Percentiles rank a stretch among this genome's conserved stretches.
Evolutionary conservation across 1,140 invertebrate species (phyloP).

Genomic region (Arctopsyche grandis): DNA sequence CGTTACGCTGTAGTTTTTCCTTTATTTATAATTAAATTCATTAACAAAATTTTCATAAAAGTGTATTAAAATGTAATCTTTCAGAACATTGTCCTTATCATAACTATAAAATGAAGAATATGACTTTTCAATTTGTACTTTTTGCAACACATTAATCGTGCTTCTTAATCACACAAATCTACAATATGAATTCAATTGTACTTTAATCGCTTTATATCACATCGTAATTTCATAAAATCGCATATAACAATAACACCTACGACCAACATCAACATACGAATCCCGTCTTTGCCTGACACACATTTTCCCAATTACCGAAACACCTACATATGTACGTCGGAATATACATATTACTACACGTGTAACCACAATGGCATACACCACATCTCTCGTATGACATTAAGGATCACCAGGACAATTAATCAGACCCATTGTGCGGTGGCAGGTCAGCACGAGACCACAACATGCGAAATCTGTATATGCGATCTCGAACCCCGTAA

Average conservation of each 20-base stretch:
- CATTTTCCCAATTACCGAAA: neutral
- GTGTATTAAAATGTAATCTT: too few relatives aligned
- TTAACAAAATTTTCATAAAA: too few relatives aligned
- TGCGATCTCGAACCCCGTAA: slow-evolving; percentile 46
- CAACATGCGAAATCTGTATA: slow-evolving; percentile 28
- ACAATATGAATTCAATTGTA: too few relatives aligned
- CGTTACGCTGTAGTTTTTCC: too few relatives aligned
- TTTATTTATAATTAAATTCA: too few relatives aligned
- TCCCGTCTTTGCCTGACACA: neutral
- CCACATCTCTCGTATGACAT: neutral
- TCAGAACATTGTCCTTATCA: too few relatives aligned
- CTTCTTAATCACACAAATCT: too few relatives aligned
- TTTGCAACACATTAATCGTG: too few relatives aligned
- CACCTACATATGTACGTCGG: neutral
- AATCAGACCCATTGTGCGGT: neutral
- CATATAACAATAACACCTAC: neutral
- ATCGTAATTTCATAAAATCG: neutral
- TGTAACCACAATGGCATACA: too few relatives aligned
- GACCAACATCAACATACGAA: neutral
- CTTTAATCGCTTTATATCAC: neutral
- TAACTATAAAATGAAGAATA: too few relatives aligned
- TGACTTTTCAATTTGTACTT: too few relatives aligned
- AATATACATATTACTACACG: too few relatives aligned
- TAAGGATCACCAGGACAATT: neutral
- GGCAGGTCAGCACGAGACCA: slow-evolving; percentile 19